A percentile compares a stretch with the other conserved stretches of the same genome.
These are phyloP conservation scores for Nannoperca australis DNA, from an alignment of 2,797 vertebrate genomes.

Conservation along the genomic window DNA sequence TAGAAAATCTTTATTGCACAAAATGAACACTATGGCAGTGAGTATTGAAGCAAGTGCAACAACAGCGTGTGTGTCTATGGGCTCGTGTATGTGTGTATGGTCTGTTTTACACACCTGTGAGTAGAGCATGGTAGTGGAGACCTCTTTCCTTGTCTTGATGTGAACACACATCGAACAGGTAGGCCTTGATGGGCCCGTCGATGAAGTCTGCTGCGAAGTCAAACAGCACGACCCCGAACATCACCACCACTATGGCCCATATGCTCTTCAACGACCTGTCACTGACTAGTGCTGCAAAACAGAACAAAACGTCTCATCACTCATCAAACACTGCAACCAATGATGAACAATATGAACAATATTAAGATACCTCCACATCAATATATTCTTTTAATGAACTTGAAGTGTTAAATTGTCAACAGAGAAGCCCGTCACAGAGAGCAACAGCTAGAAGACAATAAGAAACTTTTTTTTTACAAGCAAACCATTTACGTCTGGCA, in stretches of 20 bases:
- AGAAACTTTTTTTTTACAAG: not conserved
- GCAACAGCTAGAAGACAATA: not conserved
- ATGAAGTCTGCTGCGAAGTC: conserved; percentile 99
- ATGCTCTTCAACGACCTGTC: conserved; percentile 78
- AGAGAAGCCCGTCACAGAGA: not conserved
- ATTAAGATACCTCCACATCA: not conserved
- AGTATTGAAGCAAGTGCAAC: not conserved
- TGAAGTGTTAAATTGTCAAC: not conserved
- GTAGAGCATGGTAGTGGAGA: conserved; percentile 95
- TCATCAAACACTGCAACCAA: not conserved
- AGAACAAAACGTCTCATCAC: not conserved
- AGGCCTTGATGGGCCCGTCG: conserved; percentile 97
- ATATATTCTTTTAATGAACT: not conserved
- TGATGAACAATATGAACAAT: not conserved
- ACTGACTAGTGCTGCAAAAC: conserved; percentile 83
- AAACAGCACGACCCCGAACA: conserved; percentile 96
- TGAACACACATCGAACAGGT: conserved; percentile 97
- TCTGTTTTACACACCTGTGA: conserved; percentile 89
- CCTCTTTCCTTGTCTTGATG: conserved; percentile 94
- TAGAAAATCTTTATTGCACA: not conserved
- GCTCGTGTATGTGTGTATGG: not conserved
- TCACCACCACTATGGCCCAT: conserved; percentile 92
- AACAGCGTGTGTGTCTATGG: not conserved
- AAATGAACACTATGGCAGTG: not conserved
- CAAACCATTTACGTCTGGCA: not conserved